phyloP scores from a whole-genome alignment of 2,797 vertebrate genomes.

The Platyrinchus mystaceus region DNA sequence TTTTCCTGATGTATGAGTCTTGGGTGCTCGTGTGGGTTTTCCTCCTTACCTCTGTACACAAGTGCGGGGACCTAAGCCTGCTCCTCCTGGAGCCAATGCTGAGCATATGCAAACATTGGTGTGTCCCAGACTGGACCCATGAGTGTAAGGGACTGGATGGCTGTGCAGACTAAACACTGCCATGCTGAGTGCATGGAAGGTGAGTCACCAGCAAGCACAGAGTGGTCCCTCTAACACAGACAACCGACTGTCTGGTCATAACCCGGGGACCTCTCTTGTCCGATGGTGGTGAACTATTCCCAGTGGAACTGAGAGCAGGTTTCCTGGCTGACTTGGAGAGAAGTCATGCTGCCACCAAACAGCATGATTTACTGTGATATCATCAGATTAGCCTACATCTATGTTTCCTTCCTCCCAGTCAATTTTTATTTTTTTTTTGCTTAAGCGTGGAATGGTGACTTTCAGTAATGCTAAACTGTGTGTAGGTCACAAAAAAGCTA shows the following conservation, averaged over 20 bases:
- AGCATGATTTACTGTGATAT: not conserved
- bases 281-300: fast-evolving
- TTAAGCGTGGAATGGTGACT: not conserved
- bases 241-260: not conserved
- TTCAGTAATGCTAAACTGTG: not conserved
- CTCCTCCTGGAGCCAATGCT: not conserved
- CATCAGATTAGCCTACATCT: not conserved
- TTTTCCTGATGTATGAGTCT: not conserved
- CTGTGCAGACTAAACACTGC: not conserved
- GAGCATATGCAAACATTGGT: not conserved
- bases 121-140: not conserved
- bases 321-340: not conserved
- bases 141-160: not conserved
- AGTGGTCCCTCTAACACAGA: too few relatives aligned
- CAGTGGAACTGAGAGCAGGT: fast-evolving
- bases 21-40: not conserved
- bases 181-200: fast-evolving
- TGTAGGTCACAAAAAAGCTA: not conserved
- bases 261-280: not conserved
- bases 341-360: not conserved
- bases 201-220: not conserved
- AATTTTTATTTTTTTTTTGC: not conserved
- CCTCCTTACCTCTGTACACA: fast-evolving
- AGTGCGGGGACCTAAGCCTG: not conserved
- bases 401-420: not conserved